Percentiles rank a stretch among this genome's conserved stretches.
These are phyloP conservation scores for Leptobrachium leishanense DNA, from an alignment of 2,113 vertebrate genomes.

Conservation along the genomic window DNA sequence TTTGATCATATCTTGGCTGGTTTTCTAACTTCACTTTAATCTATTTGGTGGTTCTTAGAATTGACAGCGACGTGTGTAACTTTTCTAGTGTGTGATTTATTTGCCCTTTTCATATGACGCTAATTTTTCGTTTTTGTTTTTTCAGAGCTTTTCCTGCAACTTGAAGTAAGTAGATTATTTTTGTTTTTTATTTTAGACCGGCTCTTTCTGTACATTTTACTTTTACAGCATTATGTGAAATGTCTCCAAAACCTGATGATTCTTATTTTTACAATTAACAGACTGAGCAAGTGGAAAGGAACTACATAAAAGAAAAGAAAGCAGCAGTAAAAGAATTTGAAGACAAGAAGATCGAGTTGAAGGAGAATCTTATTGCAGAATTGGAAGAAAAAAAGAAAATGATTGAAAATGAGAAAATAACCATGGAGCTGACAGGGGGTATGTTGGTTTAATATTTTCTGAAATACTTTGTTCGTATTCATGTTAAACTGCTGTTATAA, in stretches of 20 bases:
- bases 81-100: too few relatives aligned
- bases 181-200: neutral
- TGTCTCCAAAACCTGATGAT: neutral
- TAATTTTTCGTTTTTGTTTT: conserved; percentile 53
- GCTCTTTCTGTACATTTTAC: neutral
- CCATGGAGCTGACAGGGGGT: conserved; percentile 98
- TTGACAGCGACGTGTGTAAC: too few relatives aligned
- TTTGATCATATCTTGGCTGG: too few relatives aligned
- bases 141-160: conserved; percentile 93
- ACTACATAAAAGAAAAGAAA: conserved; percentile 97
- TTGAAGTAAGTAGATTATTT: conserved; percentile 81
- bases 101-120: neutral
- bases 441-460: conserved; percentile 43
- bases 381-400: conserved; percentile 98
- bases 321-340: conserved; percentile 98
- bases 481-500: too few relatives aligned
- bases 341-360: conserved; percentile 97
- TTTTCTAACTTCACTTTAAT: too few relatives aligned
- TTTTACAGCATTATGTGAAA: neutral
- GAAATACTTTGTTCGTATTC: too few relatives aligned
- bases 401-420: conserved; percentile 97
- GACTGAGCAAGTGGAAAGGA: conserved; percentile 97
- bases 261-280: conserved; percentile 51
- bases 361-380: conserved; percentile 94
- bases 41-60: too few relatives aligned